Percentiles rank a stretch among this genome's conserved stretches.
Conservation (phyloP, 2,797 vertebrate genomes). For the Brachyrhaphis roseni region DNA sequence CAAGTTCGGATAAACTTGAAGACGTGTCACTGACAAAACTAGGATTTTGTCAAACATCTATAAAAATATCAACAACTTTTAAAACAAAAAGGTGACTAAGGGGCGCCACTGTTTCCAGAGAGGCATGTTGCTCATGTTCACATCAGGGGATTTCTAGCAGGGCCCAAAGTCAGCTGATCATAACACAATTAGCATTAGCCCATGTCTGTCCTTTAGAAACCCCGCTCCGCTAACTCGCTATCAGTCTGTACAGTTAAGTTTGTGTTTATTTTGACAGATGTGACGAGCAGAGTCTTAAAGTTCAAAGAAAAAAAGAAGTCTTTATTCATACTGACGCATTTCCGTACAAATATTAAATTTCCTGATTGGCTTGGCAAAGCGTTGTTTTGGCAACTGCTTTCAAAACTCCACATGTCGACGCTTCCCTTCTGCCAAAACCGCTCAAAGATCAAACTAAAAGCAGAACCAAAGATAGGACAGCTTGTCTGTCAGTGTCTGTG, state of each 20-base stretch:
- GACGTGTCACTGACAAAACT: conserved; percentile 2
- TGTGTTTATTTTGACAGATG: conserved; percentile 54
- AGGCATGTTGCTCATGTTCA: conserved; percentile 18
- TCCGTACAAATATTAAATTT: conserved; percentile 71
- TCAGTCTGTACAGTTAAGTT: conserved; percentile 13
- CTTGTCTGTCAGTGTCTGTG: conserved; percentile 54
- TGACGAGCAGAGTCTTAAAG: conserved; percentile 47
- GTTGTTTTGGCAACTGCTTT: conserved; percentile 58
- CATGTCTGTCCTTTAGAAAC: conserved; percentile 9
- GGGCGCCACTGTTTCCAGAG: conserved; percentile 7
- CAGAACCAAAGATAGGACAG: conserved; percentile 65
- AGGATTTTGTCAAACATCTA: conserved; percentile 17
- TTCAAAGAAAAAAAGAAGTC: conserved; percentile 64
- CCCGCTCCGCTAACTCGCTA: conserved; percentile 5
- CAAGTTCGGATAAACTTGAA: conserved; percentile 18
- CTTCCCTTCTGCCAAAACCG: conserved; percentile 36
- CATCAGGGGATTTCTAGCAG: conserved; percentile 53
- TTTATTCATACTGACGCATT: conserved; percentile 76
- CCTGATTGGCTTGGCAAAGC: conserved; percentile 62
- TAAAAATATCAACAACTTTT: conserved; percentile 30
- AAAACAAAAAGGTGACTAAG: conserved; percentile 24
- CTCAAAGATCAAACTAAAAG: conserved; percentile 53
- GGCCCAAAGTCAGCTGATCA: conserved; percentile 35
- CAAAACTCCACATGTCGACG: conserved; percentile 37
- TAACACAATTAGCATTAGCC: conserved; percentile 43